Percentiles rank a stretch among this genome's conserved stretches.
Evolutionary conservation across 1,140 invertebrate genomes (phyloP).

Genomic region (Penaeus japonicus): DNA sequence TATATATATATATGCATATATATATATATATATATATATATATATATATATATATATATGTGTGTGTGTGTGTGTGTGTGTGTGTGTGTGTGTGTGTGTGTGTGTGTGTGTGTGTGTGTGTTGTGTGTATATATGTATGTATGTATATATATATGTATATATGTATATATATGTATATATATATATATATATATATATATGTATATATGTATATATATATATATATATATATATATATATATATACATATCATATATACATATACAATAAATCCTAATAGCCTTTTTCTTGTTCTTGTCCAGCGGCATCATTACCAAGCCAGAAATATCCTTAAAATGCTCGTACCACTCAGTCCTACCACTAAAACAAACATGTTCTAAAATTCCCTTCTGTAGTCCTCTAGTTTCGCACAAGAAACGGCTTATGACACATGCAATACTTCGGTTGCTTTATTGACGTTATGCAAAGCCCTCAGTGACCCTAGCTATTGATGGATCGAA

Average conservation of each 20-base stretch:
- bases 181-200: conserved; percentile 6
- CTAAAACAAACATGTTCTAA: no score
- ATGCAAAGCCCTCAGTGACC: no score
- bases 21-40: background rate
- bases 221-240: background rate
- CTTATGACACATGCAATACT: no score
- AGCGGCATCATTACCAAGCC: no score
- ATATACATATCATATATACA: background rate
- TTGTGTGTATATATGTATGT: background rate
- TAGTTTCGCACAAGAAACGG: no score
- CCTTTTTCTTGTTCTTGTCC: no score
- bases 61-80: background rate
- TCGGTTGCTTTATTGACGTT: no score
- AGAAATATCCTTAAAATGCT: no score
- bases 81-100: background rate
- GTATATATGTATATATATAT: background rate
- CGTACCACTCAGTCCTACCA: no score
- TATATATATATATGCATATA: background rate
- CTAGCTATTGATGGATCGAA: no score
- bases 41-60: background rate
- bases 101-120: background rate
- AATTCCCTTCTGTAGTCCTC: no score
- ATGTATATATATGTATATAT: background rate
- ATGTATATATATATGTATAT: background rate
- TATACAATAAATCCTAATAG: background rate